phyloP scores from a whole-genome alignment of 2,888 invertebrate species.

The Caenorhabditis afra region DNA sequence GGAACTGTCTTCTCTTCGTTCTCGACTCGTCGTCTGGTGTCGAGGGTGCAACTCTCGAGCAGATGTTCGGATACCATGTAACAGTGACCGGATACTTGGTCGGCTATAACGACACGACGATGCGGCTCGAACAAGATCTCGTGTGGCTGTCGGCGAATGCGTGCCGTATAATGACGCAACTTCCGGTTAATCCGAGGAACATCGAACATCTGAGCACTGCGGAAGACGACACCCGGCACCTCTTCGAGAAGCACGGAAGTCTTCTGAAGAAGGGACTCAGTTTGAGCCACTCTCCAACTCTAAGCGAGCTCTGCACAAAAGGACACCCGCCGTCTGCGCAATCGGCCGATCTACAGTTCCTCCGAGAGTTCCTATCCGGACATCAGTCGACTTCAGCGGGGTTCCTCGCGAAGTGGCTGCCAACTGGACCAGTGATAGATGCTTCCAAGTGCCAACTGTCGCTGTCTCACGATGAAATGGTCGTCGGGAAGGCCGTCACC shows the following conservation, averaged over 20 bases:
- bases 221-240: slow-evolving; percentile 85
- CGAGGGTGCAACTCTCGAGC: slow-evolving; percentile 66
- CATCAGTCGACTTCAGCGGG: slow-evolving; percentile 91
- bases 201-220: slow-evolving; percentile 82
- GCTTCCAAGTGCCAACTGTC: slow-evolving; percentile 84
- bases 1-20: slow-evolving; percentile 93
- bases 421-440: slow-evolving; percentile 67
- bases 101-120: slow-evolving; percentile 53
- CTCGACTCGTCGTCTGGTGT: slow-evolving; percentile 88
- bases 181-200: slow-evolving; percentile 62
- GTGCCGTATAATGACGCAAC: slow-evolving; percentile 74
- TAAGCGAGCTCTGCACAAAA: slow-evolving; percentile 87
- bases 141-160: slow-evolving; percentile 77
- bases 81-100: slow-evolving; percentile 73
- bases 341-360: slow-evolving; percentile 82
- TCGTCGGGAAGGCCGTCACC: slow-evolving; percentile 68
- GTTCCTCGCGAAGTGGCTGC: slow-evolving; percentile 92
- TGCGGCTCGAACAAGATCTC: slow-evolving; percentile 77
- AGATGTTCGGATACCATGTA: slow-evolving; percentile 77
- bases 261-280: slow-evolving; percentile 91
- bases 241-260: slow-evolving; percentile 81
- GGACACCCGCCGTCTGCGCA: slow-evolving; percentile 66
- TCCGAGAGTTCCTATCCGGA: slow-evolving; percentile 86
- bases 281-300: slow-evolving; percentile 89
- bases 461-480: slow-evolving; percentile 66